These are phyloP conservation scores for Plusia festucae DNA, from an alignment of 2,888 invertebrate species.

Conservation along the genomic window DNA sequence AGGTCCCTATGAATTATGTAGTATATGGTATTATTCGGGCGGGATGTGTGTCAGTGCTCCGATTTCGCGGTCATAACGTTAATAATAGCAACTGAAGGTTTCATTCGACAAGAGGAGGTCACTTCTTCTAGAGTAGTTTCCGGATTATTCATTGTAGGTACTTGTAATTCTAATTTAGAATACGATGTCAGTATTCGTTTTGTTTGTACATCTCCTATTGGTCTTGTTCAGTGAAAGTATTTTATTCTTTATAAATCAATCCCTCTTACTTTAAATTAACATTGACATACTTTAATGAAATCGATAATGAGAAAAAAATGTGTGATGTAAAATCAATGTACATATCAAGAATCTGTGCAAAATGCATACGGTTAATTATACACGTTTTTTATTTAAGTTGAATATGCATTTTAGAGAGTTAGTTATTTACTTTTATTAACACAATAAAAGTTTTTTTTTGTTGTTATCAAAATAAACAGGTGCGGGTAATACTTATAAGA, in stretches of 20 bases:
- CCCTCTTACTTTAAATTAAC: neutral
- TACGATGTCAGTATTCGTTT: conserved; percentile 30
- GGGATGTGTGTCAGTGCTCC: conserved; percentile 85
- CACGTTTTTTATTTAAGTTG: neutral
- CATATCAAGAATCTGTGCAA: neutral
- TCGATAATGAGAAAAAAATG: neutral
- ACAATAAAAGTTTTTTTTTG: too few relatives aligned
- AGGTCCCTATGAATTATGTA: conserved; percentile 88
- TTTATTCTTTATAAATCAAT: neutral
- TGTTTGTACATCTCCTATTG: neutral
- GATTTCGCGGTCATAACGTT: conserved; percentile 85
- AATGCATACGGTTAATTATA: neutral
- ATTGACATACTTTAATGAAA: conserved; percentile 1
- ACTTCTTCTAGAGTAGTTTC: conserved; percentile 78
- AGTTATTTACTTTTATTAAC: too few relatives aligned
- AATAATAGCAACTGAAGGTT: conserved; percentile 86
- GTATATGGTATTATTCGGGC: conserved; percentile 87
- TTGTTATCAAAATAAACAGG: too few relatives aligned
- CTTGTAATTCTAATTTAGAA: conserved; percentile 60
- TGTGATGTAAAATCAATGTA: neutral
- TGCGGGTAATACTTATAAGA: neutral
- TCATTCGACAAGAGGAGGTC: conserved; percentile 83
- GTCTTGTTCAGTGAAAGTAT: too few relatives aligned
- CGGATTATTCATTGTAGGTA: conserved; percentile 75
- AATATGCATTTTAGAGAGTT: too few relatives aligned